These are phyloP conservation scores for Mormyrus hasselquistii DNA, from an alignment of 2,797 vertebrate species.

Conservation along the genomic window DNA sequence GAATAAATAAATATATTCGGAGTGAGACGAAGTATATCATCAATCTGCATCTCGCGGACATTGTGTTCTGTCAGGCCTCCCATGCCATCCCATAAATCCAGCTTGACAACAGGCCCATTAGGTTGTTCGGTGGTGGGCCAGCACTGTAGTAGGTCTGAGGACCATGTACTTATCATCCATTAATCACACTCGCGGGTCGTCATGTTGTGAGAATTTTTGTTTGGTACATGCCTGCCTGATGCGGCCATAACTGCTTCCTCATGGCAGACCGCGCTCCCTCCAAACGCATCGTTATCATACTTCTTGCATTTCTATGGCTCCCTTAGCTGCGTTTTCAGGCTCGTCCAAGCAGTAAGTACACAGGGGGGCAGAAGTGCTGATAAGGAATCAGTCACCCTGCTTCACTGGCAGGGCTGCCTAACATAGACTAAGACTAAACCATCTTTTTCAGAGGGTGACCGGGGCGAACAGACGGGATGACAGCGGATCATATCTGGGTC, in stretches of 20 bases:
- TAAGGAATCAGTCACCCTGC: background rate
- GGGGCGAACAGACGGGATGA: background rate
- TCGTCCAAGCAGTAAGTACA: background rate
- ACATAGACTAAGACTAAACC: background rate
- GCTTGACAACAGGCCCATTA: constrained; percentile 45
- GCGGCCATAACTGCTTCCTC: background rate
- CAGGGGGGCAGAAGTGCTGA: background rate
- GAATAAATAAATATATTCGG: constrained; percentile 53
- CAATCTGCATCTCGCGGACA: constrained; percentile 27
- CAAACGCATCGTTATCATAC: background rate
- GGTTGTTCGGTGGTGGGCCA: constrained; percentile 42
- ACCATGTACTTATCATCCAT: constrained; percentile 50
- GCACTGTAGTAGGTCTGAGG: constrained; percentile 42
- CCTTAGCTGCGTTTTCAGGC: background rate
- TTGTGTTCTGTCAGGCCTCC: constrained; percentile 49
- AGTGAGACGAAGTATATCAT: background rate
- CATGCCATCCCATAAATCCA: constrained; percentile 54
- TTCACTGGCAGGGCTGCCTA: background rate
- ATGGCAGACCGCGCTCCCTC: background rate
- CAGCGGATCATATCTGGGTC: background rate
- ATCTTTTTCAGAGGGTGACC: background rate
- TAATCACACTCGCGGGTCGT: constrained; percentile 53
- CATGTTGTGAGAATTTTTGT: constrained; percentile 46
- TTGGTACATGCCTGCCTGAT: constrained; percentile 10
- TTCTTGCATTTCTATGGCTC: background rate